Evolutionary conservation across 2,888 invertebrate species (phyloP).

Genomic region (Sesia apiformis): DNA sequence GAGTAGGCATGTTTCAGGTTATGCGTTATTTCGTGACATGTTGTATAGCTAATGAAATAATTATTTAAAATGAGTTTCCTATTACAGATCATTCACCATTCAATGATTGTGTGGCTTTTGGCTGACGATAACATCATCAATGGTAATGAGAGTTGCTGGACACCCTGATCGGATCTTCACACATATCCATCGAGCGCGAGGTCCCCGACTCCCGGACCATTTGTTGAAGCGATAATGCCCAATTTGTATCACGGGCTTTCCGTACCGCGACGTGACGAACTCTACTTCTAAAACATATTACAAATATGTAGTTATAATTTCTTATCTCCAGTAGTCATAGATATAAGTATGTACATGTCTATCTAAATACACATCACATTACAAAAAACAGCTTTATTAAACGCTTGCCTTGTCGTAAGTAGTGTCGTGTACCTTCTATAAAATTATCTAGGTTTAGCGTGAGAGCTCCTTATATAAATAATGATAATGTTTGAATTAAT

Average conservation of each 20-base stretch:
- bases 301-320: background rate
- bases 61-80: no score
- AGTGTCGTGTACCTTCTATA: no score
- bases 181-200: background rate
- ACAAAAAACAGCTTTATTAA: no score
- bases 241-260: slow-evolving; percentile 3
- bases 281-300: background rate
- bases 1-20: no score
- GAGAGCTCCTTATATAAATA: no score
- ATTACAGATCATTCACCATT: no score
- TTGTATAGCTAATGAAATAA: no score
- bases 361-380: background rate
- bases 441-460: no score
- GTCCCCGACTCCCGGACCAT: background rate
- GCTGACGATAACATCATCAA: background rate
- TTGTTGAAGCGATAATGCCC: slow-evolving; percentile 3
- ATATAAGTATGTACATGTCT: background rate
- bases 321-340: background rate
- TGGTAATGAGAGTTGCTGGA: background rate
- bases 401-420: no score
- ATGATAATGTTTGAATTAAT: no score
- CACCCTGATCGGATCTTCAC: background rate
- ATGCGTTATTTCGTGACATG: no score
- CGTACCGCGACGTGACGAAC: slow-evolving; percentile 1
- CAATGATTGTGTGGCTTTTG: background rate